Conservation (phyloP, 2,113 vertebrate species). For the Manacus vitellinus region DNA sequence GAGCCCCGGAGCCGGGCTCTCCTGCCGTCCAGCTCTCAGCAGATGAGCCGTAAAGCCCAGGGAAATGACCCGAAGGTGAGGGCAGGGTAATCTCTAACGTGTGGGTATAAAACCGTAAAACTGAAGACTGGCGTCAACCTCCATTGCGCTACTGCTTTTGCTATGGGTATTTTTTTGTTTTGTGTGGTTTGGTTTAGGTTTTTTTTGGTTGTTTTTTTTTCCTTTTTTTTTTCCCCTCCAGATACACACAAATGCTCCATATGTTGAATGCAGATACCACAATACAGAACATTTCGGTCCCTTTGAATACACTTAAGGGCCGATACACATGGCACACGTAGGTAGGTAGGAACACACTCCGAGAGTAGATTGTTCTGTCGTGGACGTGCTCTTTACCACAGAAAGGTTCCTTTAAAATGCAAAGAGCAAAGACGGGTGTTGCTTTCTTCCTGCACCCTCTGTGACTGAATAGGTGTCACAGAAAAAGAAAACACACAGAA, state of each 20-base stretch:
- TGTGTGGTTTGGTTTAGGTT: not conserved
- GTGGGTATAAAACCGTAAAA: not conserved
- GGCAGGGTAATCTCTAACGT: not conserved
- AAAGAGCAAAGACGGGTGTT: not conserved
- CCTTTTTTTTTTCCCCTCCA: not conserved
- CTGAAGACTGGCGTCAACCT: not conserved
- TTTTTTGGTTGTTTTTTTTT: not conserved
- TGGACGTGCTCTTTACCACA: not conserved
- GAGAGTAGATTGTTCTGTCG: not conserved
- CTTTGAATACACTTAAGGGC: not conserved
- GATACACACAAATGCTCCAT: not conserved
- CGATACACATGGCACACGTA: not conserved
- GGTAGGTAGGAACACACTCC: not conserved
- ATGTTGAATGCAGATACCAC: slow-evolving; percentile 3
- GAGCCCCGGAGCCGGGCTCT: not conserved
- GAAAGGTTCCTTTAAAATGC: not conserved
- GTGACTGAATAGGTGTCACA: not conserved
- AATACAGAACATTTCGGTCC: not conserved
- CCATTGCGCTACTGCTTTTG: not conserved
- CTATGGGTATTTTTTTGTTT: not conserved
- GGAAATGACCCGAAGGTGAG: not conserved
- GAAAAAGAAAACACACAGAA: not conserved
- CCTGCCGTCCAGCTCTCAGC: not conserved
- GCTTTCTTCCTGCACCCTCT: not conserved
- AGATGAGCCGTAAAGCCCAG: not conserved